phyloP scores from a whole-genome alignment of 2,888 invertebrate genomes.

The Hirtodrosophila confusa region DNA sequence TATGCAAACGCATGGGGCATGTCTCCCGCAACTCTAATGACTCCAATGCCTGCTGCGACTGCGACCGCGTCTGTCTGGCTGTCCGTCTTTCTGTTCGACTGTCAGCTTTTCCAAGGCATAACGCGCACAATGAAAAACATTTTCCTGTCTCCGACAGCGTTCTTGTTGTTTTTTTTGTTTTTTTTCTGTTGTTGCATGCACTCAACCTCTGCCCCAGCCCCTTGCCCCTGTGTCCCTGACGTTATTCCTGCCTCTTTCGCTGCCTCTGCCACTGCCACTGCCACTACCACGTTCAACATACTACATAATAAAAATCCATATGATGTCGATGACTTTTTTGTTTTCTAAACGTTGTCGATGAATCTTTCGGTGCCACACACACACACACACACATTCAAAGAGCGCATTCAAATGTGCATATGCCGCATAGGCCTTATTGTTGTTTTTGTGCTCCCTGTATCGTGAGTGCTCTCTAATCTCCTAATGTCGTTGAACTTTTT shows the following conservation, averaged over 20 bases:
- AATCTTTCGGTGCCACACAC: constrained; percentile 38
- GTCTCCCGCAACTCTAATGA: constrained; percentile 79
- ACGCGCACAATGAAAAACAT: constrained; percentile 74
- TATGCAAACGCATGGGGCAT: constrained; percentile 77
- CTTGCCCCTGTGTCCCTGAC: constrained; percentile 11
- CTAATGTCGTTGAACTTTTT: constrained; percentile 75
- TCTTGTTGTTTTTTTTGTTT: constrained; percentile 13
- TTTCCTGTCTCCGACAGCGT: constrained; percentile 64
- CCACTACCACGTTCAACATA: constrained; percentile 41
- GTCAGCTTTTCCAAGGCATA: constrained; percentile 66
- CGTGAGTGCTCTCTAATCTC: constrained; percentile 76
- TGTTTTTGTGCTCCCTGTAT: constrained; percentile 39
- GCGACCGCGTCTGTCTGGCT: constrained; percentile 1
- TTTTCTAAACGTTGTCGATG: constrained; percentile 56
- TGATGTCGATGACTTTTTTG: constrained; percentile 74
- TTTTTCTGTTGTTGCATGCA: constrained; percentile 18
- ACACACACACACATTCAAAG: constrained; percentile 18
- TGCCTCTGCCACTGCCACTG: constrained; percentile 1
- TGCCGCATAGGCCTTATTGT: constrained; percentile 15
- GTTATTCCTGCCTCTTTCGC: constrained; percentile 24
- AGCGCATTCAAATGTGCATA: constrained; percentile 71
- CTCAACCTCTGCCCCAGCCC: constrained; percentile 32
- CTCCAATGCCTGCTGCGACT: constrained; percentile 54
- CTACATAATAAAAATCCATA: constrained; percentile 63
- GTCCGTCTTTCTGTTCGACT: constrained; percentile 11